A percentile compares a stretch with the other conserved stretches of the same genome.
Conservation (phyloP, 2,888 invertebrate genomes). For the Apodemia hepburni region DNA sequence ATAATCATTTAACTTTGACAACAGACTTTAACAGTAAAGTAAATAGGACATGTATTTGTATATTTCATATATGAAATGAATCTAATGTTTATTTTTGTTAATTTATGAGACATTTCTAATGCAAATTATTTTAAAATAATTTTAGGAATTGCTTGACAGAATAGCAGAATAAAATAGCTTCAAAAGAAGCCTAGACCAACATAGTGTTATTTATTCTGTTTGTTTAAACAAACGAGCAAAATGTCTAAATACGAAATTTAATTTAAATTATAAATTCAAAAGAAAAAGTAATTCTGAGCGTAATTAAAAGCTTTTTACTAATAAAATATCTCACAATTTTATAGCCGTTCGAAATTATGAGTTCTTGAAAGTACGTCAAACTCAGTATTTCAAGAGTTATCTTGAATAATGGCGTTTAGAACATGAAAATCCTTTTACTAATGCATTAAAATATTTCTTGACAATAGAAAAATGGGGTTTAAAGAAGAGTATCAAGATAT, state of each 20-base stretch:
- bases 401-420: slow-evolving; percentile 36
- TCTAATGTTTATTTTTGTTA: too few relatives aligned
- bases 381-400: slow-evolving; percentile 33
- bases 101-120: too few relatives aligned
- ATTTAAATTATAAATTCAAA: background rate
- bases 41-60: too few relatives aligned
- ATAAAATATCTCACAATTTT: slow-evolving; percentile 8
- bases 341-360: slow-evolving; percentile 3
- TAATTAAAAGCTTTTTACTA: slow-evolving; percentile 9
- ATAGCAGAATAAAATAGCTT: too few relatives aligned
- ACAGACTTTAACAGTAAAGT: too few relatives aligned
- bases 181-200: too few relatives aligned
- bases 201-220: too few relatives aligned
- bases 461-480: slow-evolving; percentile 15
- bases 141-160: too few relatives aligned
- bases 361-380: slow-evolving; percentile 29
- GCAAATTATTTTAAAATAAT: too few relatives aligned
- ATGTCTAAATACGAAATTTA: background rate
- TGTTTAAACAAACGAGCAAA: too few relatives aligned
- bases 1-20: too few relatives aligned
- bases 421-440: slow-evolving; percentile 38
- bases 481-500: slow-evolving; percentile 22
- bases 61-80: too few relatives aligned
- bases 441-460: slow-evolving; percentile 23
- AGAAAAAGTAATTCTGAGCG: background rate